Evolutionary conservation across 2,797 vertebrate species (phyloP).

Genomic region (Lepidocolaptes lacrymiger): DNA sequence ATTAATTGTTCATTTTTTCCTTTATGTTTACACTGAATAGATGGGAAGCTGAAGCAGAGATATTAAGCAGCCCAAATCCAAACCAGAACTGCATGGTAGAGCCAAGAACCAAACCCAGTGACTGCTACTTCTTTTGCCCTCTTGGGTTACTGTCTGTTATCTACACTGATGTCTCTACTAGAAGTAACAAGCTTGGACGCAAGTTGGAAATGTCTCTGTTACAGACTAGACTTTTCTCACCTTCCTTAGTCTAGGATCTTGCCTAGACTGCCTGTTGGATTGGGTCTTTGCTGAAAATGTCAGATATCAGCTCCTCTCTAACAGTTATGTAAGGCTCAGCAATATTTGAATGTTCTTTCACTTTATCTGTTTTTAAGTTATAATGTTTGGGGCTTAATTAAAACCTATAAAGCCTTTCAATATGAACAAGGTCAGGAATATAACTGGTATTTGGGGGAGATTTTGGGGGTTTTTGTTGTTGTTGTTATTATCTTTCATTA

Average conservation of each 20-base stretch:
- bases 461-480: neutral
- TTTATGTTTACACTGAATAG: neutral
- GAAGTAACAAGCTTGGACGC: neutral
- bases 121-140: neutral
- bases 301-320: neutral
- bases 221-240: neutral
- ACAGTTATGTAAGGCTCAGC: neutral
- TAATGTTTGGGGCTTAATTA: neutral
- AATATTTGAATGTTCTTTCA: neutral
- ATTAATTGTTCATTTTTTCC: neutral
- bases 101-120: neutral
- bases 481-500: neutral
- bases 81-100: neutral
- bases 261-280: rapidly evolving
- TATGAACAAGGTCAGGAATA: neutral
- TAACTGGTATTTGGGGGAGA: neutral
- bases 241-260: neutral
- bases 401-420: neutral
- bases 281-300: neutral
- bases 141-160: neutral
- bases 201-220: neutral
- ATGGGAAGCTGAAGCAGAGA: neutral
- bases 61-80: neutral
- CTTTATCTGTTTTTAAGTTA: neutral
- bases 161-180: neutral